These are phyloP conservation scores for Hydrolagus colliei DNA, from an alignment of 2,797 vertebrate species.

Conservation along the genomic window DNA sequence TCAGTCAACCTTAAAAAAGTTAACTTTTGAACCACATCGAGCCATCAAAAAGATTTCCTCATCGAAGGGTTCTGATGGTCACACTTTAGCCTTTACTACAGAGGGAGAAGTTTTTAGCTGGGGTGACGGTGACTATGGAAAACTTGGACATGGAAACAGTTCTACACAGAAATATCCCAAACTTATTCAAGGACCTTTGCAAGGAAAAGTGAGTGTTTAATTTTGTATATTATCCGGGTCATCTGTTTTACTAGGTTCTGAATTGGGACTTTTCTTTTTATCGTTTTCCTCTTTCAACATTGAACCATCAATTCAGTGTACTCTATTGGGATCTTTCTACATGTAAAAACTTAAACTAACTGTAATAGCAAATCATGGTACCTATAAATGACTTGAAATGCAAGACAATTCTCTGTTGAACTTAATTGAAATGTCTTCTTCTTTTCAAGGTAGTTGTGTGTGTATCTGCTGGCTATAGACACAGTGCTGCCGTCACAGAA, in stretches of 20 bases:
- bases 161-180: conserved; percentile 74
- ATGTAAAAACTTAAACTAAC: background rate
- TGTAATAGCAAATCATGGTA: background rate
- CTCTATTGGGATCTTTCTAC: background rate
- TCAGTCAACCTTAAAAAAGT: conserved; percentile 69
- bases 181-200: conserved; percentile 68
- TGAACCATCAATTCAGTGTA: background rate
- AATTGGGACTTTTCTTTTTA: background rate
- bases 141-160: conserved; percentile 70
- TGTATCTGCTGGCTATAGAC: conserved; percentile 69
- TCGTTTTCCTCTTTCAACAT: background rate
- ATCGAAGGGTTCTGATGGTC: conserved; percentile 71
- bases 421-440: background rate
- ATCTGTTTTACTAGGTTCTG: background rate
- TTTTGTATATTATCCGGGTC: background rate
- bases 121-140: conserved; percentile 71
- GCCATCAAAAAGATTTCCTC: conserved; percentile 72
- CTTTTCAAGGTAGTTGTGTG: conserved; percentile 61
- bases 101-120: conserved; percentile 75
- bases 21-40: conserved; percentile 71
- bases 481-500: conserved; percentile 68
- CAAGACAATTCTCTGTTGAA: background rate
- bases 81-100: conserved; percentile 68
- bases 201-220: conserved; percentile 61
- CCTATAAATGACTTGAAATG: background rate